Evolutionary conservation across 2,797 vertebrate species (phyloP), one percentile per base, ranked within the genome.

Genomic region (Moxostoma hubbsi): DNA sequence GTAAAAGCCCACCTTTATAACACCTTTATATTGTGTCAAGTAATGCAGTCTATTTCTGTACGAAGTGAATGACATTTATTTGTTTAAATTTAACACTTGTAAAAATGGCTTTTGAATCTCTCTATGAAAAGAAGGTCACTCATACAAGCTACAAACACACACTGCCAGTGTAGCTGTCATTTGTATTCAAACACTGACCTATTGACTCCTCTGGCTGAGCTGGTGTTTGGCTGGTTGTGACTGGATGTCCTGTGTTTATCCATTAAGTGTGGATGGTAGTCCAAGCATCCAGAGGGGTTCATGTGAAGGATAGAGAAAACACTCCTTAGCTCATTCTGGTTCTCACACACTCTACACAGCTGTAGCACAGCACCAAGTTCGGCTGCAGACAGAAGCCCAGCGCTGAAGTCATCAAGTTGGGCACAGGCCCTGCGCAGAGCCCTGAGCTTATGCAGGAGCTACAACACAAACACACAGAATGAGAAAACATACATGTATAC

Each of bases 191-290:
- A 50, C 24, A 13, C 49, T 63, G 58, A 78, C 67, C 76, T 78
- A 78, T 54, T 78, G 66, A 77, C 63, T 50, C 15, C 53, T 76
- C 5, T 62, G 75, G 49, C 10, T 77, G n/a, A 70, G 75, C n/a
- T 62, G 66, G 5, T 62, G 67, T 54, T 62, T 78, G 76, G 13
- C 75, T 77, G 75, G 62, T 18, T 74, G 49, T 15, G 46, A 57
- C 76, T 51, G 65, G 58, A 78, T 49, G n/a, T 74, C 55, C 50
- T 62, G 63, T 51, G 61, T 15, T 58, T 68, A 49, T 85, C 80
- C 72, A 86, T 78, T 67, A 89, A 85, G 81, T 89, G 84, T 0
- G 51, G 83, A 55, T 85, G 85, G 73, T 83, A 89, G 84, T 87
- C 66, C 73, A 87, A 83, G 47, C 64, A 24, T 4, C 82, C 88